These are phyloP conservation scores for Microtus ochrogaster DNA, from an alignment of 2,113 vertebrate species.

Conservation along the genomic window DNA sequence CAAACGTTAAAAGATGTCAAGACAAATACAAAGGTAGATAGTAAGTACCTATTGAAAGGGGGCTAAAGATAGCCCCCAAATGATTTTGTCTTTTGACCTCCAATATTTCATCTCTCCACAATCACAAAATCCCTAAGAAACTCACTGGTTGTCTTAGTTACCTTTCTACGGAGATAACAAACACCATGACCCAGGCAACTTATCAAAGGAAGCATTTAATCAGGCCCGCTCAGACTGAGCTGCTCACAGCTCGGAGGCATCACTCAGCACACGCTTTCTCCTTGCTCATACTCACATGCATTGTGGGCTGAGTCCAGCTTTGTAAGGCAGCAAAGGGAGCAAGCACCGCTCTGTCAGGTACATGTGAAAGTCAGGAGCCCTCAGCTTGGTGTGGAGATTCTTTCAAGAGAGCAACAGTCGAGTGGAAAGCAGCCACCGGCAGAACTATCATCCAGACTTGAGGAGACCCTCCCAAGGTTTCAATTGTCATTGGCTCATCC, in stretches of 20 bases:
- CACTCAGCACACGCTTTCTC: background rate
- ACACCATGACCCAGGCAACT: background rate
- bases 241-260: background rate
- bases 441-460: conserved; percentile 41
- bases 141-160: background rate
- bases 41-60: background rate
- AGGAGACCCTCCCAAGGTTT: conserved; percentile 3
- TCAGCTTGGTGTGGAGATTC: background rate
- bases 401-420: conserved; percentile 6
- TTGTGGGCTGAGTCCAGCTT: background rate
- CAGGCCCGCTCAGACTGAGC: background rate
- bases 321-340: background rate
- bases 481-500: background rate
- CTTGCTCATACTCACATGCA: background rate
- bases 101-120: background rate
- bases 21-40: background rate
- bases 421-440: background rate
- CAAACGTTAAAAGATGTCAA: background rate
- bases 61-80: background rate
- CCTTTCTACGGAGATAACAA: background rate
- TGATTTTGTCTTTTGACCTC: background rate
- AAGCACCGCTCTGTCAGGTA: too few species aligned
- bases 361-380: background rate
- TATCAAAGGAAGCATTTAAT: background rate
- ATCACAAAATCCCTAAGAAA: background rate